These are phyloP conservation scores for Desmophyllum pertusum DNA, from an alignment of 92 coral and sea anemone genomes.

Conservation along the genomic window DNA sequence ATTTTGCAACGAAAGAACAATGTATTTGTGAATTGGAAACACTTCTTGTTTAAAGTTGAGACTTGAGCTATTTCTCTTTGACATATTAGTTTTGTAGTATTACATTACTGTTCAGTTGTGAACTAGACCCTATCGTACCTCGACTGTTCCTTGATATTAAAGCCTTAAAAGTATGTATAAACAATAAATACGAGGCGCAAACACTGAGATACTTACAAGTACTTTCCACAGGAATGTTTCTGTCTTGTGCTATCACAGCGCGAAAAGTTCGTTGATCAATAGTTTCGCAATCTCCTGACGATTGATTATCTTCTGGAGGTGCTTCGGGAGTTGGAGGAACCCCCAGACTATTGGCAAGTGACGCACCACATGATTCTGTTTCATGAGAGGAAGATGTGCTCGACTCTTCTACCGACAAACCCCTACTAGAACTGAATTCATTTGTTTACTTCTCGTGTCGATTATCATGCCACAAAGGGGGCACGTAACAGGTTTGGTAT, in stretches of 20 bases:
- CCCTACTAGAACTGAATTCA: not conserved
- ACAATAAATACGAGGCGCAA: not conserved
- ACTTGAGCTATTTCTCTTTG: not conserved
- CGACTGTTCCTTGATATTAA: too few relatives aligned
- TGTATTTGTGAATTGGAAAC: too few relatives aligned
- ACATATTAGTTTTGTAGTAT: too few relatives aligned
- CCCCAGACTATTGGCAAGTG: not conserved
- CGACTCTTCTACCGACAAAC: not conserved
- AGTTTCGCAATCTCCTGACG: not conserved
- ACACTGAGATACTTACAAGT: conserved; percentile 3
- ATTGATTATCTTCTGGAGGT: not conserved
- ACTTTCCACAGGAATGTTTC: not conserved
- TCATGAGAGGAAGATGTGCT: not conserved
- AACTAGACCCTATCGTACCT: too few relatives aligned
- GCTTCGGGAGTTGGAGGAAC: not conserved
- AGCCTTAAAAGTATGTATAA: too few relatives aligned
- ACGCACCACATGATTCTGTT: not conserved
- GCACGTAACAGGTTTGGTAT: not conserved
- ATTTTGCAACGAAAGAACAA: too few relatives aligned
- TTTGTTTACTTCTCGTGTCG: not conserved
- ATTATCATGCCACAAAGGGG: not conserved
- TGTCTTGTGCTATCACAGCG: not conserved
- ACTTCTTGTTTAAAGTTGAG: not conserved
- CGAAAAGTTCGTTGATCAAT: not conserved
- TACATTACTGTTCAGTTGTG: too few relatives aligned